These are phyloP conservation scores for Sabatieria punctata DNA, from an alignment of 2,888 invertebrate species.

Conservation along the genomic window DNA sequence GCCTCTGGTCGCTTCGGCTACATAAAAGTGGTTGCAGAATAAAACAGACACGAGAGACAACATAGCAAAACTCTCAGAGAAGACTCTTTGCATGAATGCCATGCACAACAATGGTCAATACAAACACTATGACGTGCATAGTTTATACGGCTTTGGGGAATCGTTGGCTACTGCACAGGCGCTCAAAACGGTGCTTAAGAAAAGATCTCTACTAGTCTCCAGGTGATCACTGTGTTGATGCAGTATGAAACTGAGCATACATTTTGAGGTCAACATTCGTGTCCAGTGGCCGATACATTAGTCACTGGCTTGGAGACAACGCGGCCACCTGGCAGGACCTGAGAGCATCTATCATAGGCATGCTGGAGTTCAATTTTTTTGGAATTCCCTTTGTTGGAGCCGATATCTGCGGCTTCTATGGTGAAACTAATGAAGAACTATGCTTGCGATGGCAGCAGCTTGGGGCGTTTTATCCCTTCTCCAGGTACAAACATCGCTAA, in stretches of 20 bases:
- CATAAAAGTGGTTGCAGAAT: too few species aligned
- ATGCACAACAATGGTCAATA: conserved; percentile 13
- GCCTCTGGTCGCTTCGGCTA: too few species aligned
- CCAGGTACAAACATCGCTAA: too few species aligned
- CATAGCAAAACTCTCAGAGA: conserved; percentile 15
- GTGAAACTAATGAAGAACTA: conserved; percentile 34
- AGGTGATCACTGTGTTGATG: too few species aligned
- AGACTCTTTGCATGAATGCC: conserved; percentile 15
- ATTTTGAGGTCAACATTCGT: conserved; percentile 31
- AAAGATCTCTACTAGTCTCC: conserved; percentile 31
- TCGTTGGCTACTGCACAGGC: conserved; percentile 49
- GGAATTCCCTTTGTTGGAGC: conserved; percentile 31
- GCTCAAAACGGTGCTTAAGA: conserved; percentile 24
- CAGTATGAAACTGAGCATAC: too few species aligned
- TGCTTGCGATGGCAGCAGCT: conserved; percentile 54
- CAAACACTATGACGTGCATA: conserved; percentile 57
- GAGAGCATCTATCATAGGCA: conserved; percentile 28
- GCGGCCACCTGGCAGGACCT: conserved; percentile 58
- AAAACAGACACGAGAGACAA: too few species aligned
- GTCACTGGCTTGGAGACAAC: conserved; percentile 71
- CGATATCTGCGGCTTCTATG: conserved; percentile 39
- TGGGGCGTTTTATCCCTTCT: conserved; percentile 46
- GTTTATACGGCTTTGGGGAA: conserved; percentile 56
- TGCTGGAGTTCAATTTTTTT: conserved; percentile 31
- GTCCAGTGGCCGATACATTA: conserved; percentile 30